Conservation (phyloP, 2,888 invertebrate species). For the Meliscaeva auricollis region DNA sequence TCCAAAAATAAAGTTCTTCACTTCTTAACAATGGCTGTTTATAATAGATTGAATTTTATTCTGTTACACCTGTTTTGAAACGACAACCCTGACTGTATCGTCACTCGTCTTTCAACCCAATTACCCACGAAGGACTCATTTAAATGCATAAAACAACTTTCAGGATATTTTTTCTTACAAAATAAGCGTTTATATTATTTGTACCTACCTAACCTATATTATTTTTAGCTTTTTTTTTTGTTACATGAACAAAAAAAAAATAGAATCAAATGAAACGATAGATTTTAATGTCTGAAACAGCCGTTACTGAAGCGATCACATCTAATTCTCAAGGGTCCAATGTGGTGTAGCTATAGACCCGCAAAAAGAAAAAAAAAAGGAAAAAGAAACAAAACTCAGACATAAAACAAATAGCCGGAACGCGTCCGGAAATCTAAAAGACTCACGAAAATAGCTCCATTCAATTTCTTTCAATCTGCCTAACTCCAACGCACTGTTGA, state of each 20-base stretch:
- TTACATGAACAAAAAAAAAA: neutral
- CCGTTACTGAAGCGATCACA: slow-evolving; percentile 42
- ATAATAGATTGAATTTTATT: neutral
- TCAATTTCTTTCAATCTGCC: slow-evolving; percentile 72
- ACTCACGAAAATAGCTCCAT: slow-evolving; percentile 69
- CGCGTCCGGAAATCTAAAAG: slow-evolving; percentile 70
- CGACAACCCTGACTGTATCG: neutral
- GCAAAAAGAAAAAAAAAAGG: slow-evolving; percentile 39
- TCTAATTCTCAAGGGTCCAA: slow-evolving; percentile 60
- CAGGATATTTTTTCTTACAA: slow-evolving; percentile 25
- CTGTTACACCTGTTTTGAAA: neutral
- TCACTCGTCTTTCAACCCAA: slow-evolving; percentile 56
- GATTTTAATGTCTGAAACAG: slow-evolving; percentile 68
- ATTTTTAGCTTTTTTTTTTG: neutral
- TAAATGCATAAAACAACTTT: slow-evolving; percentile 67
- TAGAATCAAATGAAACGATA: slow-evolving; percentile 29
- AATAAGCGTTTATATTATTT: slow-evolving; percentile 3
- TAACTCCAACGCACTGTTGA: neutral
- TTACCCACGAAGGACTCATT: slow-evolving; percentile 68
- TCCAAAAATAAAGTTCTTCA: no score
- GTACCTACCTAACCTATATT: neutral
- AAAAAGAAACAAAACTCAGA: slow-evolving; percentile 41
- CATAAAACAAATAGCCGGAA: slow-evolving; percentile 68
- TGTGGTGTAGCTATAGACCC: slow-evolving; percentile 44
- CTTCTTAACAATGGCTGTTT: no score